A percentile compares a stretch with the other conserved stretches of the same genome.
Evolutionary conservation across 2,797 vertebrate genomes (phyloP).

Genomic region (Galago senegalensis): DNA sequence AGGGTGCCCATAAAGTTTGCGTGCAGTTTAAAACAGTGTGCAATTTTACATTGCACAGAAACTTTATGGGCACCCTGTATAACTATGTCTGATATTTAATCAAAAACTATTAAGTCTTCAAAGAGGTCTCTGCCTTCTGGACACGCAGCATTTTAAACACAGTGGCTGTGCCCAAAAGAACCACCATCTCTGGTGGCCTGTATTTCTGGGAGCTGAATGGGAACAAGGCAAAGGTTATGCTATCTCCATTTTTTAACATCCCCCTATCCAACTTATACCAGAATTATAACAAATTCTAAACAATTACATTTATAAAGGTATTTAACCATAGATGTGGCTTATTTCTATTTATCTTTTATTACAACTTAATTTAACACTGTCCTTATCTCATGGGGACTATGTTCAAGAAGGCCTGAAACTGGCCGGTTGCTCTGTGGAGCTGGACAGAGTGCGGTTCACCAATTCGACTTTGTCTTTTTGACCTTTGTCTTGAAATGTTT

Average conservation of each 20-base stretch:
- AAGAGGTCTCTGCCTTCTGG: neutral
- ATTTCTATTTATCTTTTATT: neutral
- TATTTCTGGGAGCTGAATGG: neutral
- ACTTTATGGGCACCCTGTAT: too few species aligned
- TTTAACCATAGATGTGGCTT: neutral
- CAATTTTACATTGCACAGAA: too few species aligned
- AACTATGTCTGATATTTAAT: neutral
- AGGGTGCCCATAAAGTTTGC: too few species aligned
- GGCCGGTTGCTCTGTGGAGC: neutral
- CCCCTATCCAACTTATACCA: neutral
- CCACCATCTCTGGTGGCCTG: neutral
- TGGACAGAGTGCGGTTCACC: neutral
- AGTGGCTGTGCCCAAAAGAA: neutral
- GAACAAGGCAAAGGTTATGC: neutral
- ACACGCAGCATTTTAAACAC: neutral
- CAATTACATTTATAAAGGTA: neutral
- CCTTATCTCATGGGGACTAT: neutral
- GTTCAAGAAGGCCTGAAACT: neutral
- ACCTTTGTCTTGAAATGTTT: neutral
- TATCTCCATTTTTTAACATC: neutral
- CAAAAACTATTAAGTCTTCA: constrained; percentile 3
- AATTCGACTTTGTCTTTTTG: neutral
- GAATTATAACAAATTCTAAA: constrained; percentile 33
- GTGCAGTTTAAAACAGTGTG: too few species aligned
- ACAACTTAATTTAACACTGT: neutral